Percentiles rank a stretch among this genome's conserved stretches.
These are phyloP conservation scores for Champsocephalus esox DNA, from an alignment of 2,797 vertebrate species.

Conservation along the genomic window DNA sequence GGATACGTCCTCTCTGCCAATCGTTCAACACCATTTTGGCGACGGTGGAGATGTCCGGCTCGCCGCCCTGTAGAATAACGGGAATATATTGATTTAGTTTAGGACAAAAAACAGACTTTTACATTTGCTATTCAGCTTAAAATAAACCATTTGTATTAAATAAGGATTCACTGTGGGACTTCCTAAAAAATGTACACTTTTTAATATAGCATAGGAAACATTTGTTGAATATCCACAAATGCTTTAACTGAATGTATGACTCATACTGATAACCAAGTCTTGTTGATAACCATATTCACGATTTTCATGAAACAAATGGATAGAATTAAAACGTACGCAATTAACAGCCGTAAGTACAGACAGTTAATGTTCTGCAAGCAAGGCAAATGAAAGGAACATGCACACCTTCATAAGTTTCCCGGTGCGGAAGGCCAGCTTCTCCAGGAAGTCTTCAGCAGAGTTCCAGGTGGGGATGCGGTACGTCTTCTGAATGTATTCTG, in stretches of 20 bases:
- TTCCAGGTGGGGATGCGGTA: slow-evolving; percentile 94
- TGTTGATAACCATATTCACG: not conserved
- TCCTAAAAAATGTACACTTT: slow-evolving; percentile 8
- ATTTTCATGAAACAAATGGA: not conserved
- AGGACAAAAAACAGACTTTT: not conserved
- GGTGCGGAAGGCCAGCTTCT: slow-evolving; percentile 92
- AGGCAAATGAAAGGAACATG: slow-evolving; percentile 20
- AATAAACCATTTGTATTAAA: not conserved
- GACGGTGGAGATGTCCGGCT: slow-evolving; percentile 93
- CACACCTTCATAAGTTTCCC: slow-evolving; percentile 96
- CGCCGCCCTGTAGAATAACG: slow-evolving; percentile 88
- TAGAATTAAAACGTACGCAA: not conserved
- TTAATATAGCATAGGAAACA: not conserved
- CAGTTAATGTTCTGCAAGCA: not conserved
- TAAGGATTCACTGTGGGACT: slow-evolving; percentile 4
- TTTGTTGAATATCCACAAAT: not conserved
- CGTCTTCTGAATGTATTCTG: slow-evolving; percentile 95
- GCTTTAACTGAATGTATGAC: not conserved
- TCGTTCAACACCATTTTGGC: slow-evolving; percentile 99
- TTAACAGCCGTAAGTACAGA: not conserved
- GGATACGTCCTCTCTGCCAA: slow-evolving; percentile 98
- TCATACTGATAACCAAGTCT: not conserved
- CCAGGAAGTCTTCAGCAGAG: slow-evolving; percentile 92
- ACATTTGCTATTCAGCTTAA: not conserved
- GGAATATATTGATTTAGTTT: slow-evolving; percentile 13